phyloP scores from a whole-genome alignment of 2,113 vertebrate genomes.

The Falcunculus frontatus region DNA sequence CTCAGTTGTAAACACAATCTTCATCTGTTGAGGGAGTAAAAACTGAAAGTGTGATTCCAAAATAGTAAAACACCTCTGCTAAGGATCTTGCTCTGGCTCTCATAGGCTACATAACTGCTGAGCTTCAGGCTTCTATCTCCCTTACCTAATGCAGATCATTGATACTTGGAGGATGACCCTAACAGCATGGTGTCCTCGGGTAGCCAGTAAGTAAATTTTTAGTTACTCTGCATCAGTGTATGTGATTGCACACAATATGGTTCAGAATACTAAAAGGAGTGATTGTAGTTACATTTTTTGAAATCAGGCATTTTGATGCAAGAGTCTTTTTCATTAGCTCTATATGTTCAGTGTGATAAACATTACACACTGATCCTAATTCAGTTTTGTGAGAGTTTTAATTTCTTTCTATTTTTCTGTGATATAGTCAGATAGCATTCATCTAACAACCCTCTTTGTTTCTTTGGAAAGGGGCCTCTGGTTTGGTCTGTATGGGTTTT shows the following conservation, averaged over 20 bases:
- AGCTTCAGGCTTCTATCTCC: background rate
- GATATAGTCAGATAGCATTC: background rate
- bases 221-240: background rate
- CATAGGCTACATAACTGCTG: background rate
- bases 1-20: background rate
- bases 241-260: background rate
- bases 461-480: background rate
- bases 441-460: background rate
- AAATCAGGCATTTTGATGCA: background rate
- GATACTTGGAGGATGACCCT: background rate
- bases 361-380: background rate
- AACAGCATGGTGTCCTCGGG: background rate
- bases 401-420: background rate
- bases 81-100: background rate
- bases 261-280: background rate
- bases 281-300: background rate
- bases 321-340: background rate
- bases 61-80: background rate
- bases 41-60: background rate
- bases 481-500: background rate
- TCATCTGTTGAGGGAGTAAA: background rate
- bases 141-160: background rate
- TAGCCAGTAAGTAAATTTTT: background rate
- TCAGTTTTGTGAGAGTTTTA: background rate
- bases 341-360: background rate